phyloP scores from a whole-genome alignment of 2,888 invertebrate genomes.

The Thymelicus sylvestris region DNA sequence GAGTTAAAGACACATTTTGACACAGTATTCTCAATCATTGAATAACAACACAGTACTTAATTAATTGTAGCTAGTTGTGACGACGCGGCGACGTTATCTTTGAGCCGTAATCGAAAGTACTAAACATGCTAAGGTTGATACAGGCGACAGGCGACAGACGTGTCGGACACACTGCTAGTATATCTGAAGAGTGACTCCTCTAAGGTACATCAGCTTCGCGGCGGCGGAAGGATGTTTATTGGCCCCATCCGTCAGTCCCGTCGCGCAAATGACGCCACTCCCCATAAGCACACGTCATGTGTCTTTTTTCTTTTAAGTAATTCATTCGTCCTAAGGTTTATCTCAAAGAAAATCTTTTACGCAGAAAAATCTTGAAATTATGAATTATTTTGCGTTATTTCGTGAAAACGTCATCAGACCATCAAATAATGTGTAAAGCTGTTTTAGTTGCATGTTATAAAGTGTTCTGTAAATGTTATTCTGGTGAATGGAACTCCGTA shows the following conservation, averaged over 20 bases:
- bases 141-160: no score
- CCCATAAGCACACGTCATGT: slow-evolving; percentile 5
- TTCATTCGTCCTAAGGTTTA: slow-evolving; percentile 4
- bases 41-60: no score
- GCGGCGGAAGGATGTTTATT: slow-evolving; percentile 2
- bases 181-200: not conserved
- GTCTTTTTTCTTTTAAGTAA: slow-evolving; percentile 14
- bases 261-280: slow-evolving; percentile 17
- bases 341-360: not conserved
- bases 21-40: no score
- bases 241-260: slow-evolving; percentile 11
- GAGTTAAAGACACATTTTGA: no score
- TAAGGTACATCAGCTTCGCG: not conserved
- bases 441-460: no score
- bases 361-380: not conserved
- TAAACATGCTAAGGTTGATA: no score
- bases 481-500: not conserved
- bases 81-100: no score
- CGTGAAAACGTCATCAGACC: no score
- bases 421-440: no score
- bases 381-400: not conserved
- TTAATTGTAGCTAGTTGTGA: no score
- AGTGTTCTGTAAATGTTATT: no score
- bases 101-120: no score
- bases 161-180: not conserved